Evolutionary conservation across 2,113 vertebrate species (phyloP).

Genomic region (Dunckerocampus dactyliophorus): DNA sequence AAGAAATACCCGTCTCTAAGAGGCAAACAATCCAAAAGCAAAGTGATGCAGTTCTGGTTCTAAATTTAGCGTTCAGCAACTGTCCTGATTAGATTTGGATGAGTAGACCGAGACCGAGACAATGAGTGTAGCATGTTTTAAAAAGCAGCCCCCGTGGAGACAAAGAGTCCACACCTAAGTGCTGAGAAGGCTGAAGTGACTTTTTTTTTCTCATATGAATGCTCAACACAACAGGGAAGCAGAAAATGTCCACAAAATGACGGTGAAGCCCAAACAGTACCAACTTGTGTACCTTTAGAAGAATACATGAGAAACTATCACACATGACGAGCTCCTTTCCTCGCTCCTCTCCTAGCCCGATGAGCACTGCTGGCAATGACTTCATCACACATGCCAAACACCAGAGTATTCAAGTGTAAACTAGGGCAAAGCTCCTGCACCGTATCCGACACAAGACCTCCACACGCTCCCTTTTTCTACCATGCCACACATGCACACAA

Average conservation of each 20-base stretch:
- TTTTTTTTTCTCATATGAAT: background rate
- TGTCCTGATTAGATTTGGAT: constrained; percentile 22
- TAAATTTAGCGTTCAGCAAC: constrained; percentile 13
- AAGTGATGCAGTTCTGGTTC: constrained; percentile 7
- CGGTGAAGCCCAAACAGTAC: constrained; percentile 7
- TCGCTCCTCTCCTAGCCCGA: no score
- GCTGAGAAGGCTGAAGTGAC: constrained; percentile 8
- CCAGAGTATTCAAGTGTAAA: constrained; percentile 67
- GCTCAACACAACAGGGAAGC: constrained; percentile 7
- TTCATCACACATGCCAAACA: no score
- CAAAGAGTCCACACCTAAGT: constrained; percentile 23
- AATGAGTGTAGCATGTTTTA: constrained; percentile 33
- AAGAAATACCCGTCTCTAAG: constrained; percentile 5
- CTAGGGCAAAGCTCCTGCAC: constrained; percentile 65
- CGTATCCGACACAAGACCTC: constrained; percentile 48
- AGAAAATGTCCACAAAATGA: no score
- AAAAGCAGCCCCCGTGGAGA: constrained; percentile 16
- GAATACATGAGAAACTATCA: background rate
- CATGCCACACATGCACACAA: constrained; percentile 5
- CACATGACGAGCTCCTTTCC: no score
- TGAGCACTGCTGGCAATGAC: constrained; percentile 17
- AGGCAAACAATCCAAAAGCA: constrained; percentile 4
- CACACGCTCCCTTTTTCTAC: constrained; percentile 2
- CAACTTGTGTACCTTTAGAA: constrained; percentile 25
- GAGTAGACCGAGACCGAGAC: constrained; percentile 21